Evolutionary conservation across 1,140 invertebrate genomes (phyloP).

Genomic region (Drosophila kanapiae): DNA sequence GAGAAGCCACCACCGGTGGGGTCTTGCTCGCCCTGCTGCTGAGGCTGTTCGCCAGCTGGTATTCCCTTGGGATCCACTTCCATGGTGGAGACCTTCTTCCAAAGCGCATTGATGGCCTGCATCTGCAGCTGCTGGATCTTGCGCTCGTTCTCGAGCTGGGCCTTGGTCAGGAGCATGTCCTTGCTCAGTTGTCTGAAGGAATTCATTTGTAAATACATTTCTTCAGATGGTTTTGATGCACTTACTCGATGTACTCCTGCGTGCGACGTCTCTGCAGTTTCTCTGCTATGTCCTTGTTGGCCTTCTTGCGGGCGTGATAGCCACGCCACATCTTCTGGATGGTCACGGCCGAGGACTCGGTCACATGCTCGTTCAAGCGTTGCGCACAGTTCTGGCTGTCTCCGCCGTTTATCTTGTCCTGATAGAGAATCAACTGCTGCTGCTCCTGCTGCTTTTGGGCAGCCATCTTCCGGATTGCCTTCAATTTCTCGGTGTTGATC

Average conservation of each 20-base stretch:
- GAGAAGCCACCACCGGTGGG: constrained; percentile 5
- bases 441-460: constrained; percentile 73
- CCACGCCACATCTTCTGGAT: constrained; percentile 96
- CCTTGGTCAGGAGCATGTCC: constrained; percentile 93
- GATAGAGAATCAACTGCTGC: constrained; percentile 62
- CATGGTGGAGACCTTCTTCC: constrained; percentile 93
- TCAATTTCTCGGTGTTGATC: constrained; percentile 85
- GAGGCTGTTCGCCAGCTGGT: neutral
- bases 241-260: constrained; percentile 94
- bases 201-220: neutral
- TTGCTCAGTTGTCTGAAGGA: constrained; percentile 89
- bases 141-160: constrained; percentile 93
- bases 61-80: constrained; percentile 85
- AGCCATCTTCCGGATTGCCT: constrained; percentile 85
- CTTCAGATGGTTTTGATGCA: neutral
- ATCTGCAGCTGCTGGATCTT: constrained; percentile 94
- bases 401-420: constrained; percentile 52
- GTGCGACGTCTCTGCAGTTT: constrained; percentile 92
- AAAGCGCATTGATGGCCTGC: constrained; percentile 95
- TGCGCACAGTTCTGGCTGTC: constrained; percentile 55
- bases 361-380: constrained; percentile 70
- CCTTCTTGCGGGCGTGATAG: constrained; percentile 92
- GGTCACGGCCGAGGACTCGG: constrained; percentile 88
- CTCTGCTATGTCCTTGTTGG: constrained; percentile 89
- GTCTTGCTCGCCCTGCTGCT: constrained; percentile 35